phyloP scores from a whole-genome alignment of 1,140 invertebrate genomes.

The Sesamia nonagrioides region DNA sequence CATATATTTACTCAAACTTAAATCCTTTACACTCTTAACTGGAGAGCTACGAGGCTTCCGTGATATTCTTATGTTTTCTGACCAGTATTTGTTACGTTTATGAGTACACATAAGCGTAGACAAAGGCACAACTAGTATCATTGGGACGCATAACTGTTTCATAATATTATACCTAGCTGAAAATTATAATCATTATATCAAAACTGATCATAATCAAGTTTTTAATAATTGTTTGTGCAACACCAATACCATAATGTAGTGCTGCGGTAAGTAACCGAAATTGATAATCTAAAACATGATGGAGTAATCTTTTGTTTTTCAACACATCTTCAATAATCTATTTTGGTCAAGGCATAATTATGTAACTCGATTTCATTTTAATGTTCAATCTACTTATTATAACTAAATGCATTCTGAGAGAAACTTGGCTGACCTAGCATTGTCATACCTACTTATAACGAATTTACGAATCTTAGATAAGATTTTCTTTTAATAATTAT shows the following conservation, averaged over 20 bases:
- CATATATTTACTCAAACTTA: not conserved
- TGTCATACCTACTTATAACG: no score
- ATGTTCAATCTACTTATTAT: slow-evolving; percentile 17
- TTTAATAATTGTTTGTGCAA: not conserved
- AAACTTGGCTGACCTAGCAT: not conserved
- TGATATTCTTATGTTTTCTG: no score
- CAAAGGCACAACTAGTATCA: not conserved
- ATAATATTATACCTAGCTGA: not conserved
- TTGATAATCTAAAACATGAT: slow-evolving; percentile 8
- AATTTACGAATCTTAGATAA: no score
- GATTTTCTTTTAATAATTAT: no score
- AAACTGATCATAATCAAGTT: not conserved
- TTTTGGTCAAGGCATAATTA: slow-evolving; percentile 34
- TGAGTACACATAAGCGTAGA: not conserved
- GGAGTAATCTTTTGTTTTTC: slow-evolving; percentile 29
- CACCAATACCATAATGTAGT: slow-evolving; percentile 9
- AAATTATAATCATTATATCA: not conserved
- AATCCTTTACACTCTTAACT: no score
- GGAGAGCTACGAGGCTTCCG: no score
- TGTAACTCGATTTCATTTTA: slow-evolving; percentile 42
- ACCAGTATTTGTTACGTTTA: not conserved
- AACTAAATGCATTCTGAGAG: not conserved
- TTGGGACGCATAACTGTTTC: not conserved
- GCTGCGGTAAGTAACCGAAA: not conserved
- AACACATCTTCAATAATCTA: slow-evolving; percentile 37